phyloP scores from a whole-genome alignment of 1,140 invertebrate genomes.

The Thereuonema tuberculata region DNA sequence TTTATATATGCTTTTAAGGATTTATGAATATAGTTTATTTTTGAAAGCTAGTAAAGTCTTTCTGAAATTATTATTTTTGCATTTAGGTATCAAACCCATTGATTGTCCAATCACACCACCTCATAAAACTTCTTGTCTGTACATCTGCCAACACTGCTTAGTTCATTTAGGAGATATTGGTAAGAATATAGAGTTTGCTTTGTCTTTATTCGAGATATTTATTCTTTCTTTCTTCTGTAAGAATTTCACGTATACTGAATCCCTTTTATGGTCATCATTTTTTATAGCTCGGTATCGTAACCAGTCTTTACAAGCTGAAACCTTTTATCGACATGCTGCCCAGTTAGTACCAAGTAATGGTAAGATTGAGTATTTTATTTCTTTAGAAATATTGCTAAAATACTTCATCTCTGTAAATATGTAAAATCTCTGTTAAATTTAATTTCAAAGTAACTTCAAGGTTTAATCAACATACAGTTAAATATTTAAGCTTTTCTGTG shows the following conservation, averaged over 20 bases:
- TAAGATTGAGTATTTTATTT: too few relatives aligned
- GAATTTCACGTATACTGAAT: too few relatives aligned
- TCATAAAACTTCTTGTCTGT: conserved; percentile 56
- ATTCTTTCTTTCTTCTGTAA: neutral
- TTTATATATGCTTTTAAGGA: too few relatives aligned
- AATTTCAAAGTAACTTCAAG: too few relatives aligned
- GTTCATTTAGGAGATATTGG: conserved; percentile 70
- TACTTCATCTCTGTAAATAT: neutral
- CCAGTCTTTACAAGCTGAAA: conserved; percentile 61
- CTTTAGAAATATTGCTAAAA: too few relatives aligned
- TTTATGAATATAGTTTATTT: too few relatives aligned
- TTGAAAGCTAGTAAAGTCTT: too few relatives aligned
- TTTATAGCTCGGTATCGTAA: conserved; percentile 55
- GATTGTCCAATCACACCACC: conserved; percentile 38
- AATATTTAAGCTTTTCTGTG: neutral
- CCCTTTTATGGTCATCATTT: too few relatives aligned
- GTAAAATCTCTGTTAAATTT: neutral
- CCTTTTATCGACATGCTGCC: conserved; percentile 66
- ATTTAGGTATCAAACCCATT: conserved; percentile 23
- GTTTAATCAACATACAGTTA: too few relatives aligned
- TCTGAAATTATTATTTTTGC: neutral
- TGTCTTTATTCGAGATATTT: neutral
- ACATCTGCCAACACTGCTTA: conserved; percentile 71
- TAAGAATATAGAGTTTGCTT: conserved; percentile 14
- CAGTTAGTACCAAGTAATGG: conserved; percentile 60